Evolutionary conservation across 2,888 invertebrate genomes (phyloP), one percentile per base, ranked within the genome.

Genomic region (Ptychoptera albimana): DNA sequence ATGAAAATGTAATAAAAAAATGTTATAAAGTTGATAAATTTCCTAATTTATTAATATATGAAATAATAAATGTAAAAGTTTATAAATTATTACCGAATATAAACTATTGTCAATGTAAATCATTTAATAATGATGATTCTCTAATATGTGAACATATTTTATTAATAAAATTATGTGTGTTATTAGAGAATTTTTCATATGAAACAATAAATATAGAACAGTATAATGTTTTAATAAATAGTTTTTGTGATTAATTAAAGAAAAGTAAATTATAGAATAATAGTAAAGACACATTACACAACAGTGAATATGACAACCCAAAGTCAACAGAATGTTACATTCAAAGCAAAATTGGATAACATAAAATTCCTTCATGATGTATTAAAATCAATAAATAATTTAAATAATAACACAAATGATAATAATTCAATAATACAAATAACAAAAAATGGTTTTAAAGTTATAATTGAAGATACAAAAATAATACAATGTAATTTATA

Each of bases 151-250:
- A 32, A 32, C 32, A 32, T 32, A n/a, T 32, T 32, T n/a, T 32
- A 32, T 9, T n/a, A 32, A 32, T n/a, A 7, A 32, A 32, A 32
- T 32, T 32, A 32, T 32, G n/a, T 8, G 9, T 3, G 2, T 32
- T 32, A n/a, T 11, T 11, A 4, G n/a, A 32, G 4, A 32, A 32
- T 9, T 32, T 32, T 32, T 3, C 9, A 7, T n/a, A 11, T 32
- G n/a, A 32, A 32, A 32, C 32, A 43, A 37, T 14, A 14, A 31
- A 23, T 23, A 23, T 23, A 3, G 7, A 23, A 5, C 23, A 23
- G 7, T 23, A 15, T 48, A 49, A 13, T 51, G 49, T 30, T 43
- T 3, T 11, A 11, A 32, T 32, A n/a, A 32, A 8, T 8, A n/a
- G 11, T 32, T 32, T 32, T 7, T 32, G 9, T 8, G 32, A 32